Percentiles rank a stretch among this genome's conserved stretches.
These are phyloP conservation scores for Carduelis carduelis DNA, from an alignment of 2,797 vertebrate genomes.

Conservation along the genomic window DNA sequence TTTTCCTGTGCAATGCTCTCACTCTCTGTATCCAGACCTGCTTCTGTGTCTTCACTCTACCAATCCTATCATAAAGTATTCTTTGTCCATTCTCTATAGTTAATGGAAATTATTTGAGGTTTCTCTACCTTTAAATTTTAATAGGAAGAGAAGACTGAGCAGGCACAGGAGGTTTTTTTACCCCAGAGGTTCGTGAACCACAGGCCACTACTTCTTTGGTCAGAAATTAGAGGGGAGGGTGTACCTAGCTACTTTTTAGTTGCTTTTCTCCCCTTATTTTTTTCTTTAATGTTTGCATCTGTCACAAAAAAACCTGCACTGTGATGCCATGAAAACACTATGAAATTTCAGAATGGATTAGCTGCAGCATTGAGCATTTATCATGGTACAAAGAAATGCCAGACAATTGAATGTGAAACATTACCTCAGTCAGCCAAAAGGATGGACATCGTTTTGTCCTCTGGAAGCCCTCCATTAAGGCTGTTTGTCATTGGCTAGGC, in stretches of 20 bases:
- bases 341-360: conserved; percentile 1
- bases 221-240: background rate
- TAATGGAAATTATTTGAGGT: background rate
- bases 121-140: background rate
- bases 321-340: background rate
- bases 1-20: background rate
- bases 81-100: background rate
- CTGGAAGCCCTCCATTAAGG: conserved; percentile 1
- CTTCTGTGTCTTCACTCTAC: background rate
- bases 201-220: background rate
- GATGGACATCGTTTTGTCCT: background rate
- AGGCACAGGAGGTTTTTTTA: background rate
- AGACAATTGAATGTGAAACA: background rate
- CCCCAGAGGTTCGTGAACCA: background rate
- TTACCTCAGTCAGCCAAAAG: background rate
- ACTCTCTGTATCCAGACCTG: background rate
- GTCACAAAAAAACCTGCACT: background rate
- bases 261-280: background rate
- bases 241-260: background rate
- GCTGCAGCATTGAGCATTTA: background rate
- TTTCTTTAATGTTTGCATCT: background rate
- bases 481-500: background rate
- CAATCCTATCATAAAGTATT: background rate
- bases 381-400: background rate
- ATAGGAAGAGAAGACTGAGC: background rate